Evolutionary conservation across 2,113 vertebrate species (phyloP), one percentile per base, ranked within the genome.

Genomic region (Lophotis ruficrista): DNA sequence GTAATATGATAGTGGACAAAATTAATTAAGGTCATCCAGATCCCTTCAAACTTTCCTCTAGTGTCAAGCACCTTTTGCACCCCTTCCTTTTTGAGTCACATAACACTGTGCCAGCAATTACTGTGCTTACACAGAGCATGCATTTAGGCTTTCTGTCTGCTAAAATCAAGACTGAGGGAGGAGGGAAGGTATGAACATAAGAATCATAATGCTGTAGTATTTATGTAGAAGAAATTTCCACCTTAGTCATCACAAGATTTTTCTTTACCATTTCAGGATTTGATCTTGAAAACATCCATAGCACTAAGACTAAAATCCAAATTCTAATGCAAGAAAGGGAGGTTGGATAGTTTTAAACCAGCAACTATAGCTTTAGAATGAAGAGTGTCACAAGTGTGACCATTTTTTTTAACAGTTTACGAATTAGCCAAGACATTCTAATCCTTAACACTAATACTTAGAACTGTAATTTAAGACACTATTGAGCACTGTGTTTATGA

Each of bases 21-120:
- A 84, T 75, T 61, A 93, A 82, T 80, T 93, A 83, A 82, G 77
- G 81, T 60, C 65, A 83, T 76, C n/a, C 51, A 91, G 73, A 82
- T 79, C 41, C 54, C 73, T 82, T 83, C 18, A 83, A 91, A 72
- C 21, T 4, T 92, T 79, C 70, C 78, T 83, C 65, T 41, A 82
- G 37, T 22, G 50, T 89, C 91, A 87, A 58, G 70, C 73, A 85
- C 61, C 71, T 97, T 92, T 78, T 84, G 64, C 65, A 87, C 22
- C 14, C 53, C 80, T 93, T 94, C 84, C 81, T 86, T 61, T 80
- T 38, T 4, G 23, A 95, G 92, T 76, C 92, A 82, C 53, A 25
- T 76, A 94, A 83, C 57, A 43, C 41, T 43, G 41, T 43, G 41
- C 41, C 41, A 43, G 41, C 41, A 43, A 43, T 43, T 43, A 43